phyloP scores from a whole-genome alignment of 2,113 vertebrate genomes.

The Catagonus wagneri region DNA sequence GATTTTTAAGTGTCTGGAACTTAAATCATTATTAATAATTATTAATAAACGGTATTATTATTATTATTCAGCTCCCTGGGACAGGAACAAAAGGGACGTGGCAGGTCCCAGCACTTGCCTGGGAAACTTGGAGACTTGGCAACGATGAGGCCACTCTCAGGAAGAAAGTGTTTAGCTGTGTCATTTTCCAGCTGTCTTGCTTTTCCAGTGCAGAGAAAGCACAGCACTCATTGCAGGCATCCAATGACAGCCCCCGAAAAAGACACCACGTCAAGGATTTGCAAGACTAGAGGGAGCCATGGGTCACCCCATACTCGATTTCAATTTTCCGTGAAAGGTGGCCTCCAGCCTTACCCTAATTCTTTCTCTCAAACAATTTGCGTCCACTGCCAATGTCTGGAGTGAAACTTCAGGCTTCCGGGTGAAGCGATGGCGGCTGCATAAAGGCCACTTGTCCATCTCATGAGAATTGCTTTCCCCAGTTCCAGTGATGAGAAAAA shows the following conservation, averaged over 20 bases:
- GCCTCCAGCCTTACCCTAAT: background rate
- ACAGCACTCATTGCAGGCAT: background rate
- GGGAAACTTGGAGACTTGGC: background rate
- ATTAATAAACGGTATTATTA: background rate
- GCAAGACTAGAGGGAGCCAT: background rate
- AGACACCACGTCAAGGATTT: background rate
- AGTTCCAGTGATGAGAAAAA: conserved; percentile 1
- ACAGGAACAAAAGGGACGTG: background rate
- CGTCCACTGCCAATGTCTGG: background rate
- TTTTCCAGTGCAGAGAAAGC: conserved; percentile 39
- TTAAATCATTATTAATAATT: background rate
- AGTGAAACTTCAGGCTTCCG: background rate
- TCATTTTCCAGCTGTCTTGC: background rate
- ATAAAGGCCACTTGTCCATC: background rate
- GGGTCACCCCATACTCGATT: background rate
- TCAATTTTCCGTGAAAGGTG: background rate
- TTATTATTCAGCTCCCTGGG: background rate
- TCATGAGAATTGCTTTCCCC: background rate
- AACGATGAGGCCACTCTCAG: background rate
- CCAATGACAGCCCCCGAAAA: background rate
- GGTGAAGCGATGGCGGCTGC: background rate
- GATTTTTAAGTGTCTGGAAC: background rate
- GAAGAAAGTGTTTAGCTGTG: background rate
- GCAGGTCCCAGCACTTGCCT: background rate
- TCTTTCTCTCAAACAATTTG: background rate